Base-by-base conservation (phyloP, 2,797 vertebrate genomes). In the Sebastes diploproa region DNA sequence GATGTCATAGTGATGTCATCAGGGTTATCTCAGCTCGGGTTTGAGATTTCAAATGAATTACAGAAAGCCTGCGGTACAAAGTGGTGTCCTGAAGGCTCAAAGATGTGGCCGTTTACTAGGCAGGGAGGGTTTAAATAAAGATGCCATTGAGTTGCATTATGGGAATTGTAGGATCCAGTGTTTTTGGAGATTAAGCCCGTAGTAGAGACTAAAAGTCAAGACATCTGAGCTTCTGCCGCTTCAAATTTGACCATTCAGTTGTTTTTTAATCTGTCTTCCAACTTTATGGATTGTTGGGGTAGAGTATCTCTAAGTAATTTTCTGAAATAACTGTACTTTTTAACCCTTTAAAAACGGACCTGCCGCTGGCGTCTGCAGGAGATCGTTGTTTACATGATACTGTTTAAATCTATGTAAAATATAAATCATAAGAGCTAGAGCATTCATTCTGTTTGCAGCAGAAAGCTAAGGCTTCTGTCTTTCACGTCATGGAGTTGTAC, bases 361-460 rank as follows among this genome's bases (percentile, higher is more conserved):
- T 42, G 38, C 38, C 0, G 38, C 38, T 42, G 13, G 38, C 13
- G 5, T 42, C 38, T 0, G 1, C 38, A 42, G 38, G 38, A 3
- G 0, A 46, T 46, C 38, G 14, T 46, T 46, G 14, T 46, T 46
- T 16, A 46, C 14, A 0, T 46, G 6, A 46, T 18, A 3, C 11
- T 7, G 38, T 46, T 46, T 46, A 46, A 46, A 46, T 46, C 38
- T 0, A 16, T 46, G 14, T 0, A 0, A 16, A 46, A 46, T 46
- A 18, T 0, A 7, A 46, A 46, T 16, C 38, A 16, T 0, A 46
- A 46, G 38, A 46, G 38, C 38, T 46, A 46, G 38, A 46, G 38
- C 14, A 46, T 46, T 16, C 0, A 46, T 46, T 46, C 38, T 46
- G 6, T 46, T 46, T 46, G 0, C 38, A 46, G 14, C 38, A 46